phyloP scores from a whole-genome alignment of 2,888 invertebrate species.

The Lasioglossum oenotherae region DNA sequence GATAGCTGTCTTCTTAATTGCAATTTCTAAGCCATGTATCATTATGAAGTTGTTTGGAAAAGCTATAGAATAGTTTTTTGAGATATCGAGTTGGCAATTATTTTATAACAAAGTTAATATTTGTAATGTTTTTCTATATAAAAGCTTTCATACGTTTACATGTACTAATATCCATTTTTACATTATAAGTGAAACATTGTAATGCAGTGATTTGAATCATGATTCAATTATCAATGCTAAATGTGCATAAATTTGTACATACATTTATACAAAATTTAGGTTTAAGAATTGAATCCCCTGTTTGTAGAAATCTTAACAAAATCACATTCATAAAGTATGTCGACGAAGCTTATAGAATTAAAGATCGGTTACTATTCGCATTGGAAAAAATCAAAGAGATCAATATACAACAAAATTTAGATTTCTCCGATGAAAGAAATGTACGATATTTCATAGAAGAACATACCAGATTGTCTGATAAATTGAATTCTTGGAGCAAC shows the following conservation, averaged over 20 bases:
- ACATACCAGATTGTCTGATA: constrained; percentile 50
- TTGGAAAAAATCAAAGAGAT: constrained; percentile 49
- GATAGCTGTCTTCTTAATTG: background rate
- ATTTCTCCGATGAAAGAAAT: constrained; percentile 39
- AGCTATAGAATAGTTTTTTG: constrained; percentile 30
- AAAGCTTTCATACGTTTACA: constrained; percentile 24
- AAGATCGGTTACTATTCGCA: constrained; percentile 21
- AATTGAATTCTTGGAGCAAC: constrained; percentile 30
- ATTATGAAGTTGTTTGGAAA: constrained; percentile 35
- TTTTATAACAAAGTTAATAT: constrained; percentile 26
- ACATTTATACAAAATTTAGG: constrained; percentile 56
- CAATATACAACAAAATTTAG: constrained; percentile 36
- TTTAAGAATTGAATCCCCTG: constrained; percentile 37
- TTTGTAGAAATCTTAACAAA: constrained; percentile 30
- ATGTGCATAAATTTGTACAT: constrained; percentile 63
- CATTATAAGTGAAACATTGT: background rate
- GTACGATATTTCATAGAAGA: constrained; percentile 53
- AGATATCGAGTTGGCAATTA: constrained; percentile 21
- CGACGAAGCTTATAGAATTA: constrained; percentile 34
- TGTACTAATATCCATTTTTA: background rate
- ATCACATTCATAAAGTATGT: constrained; percentile 43
- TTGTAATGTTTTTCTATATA: constrained; percentile 24
- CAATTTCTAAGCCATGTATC: background rate
- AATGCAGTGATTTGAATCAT: constrained; percentile 39
- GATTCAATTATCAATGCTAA: constrained; percentile 42